Evolutionary conservation across 1,140 invertebrate genomes (phyloP), one percentile per base, ranked within the genome.

Genomic region (Zophobas morio): DNA sequence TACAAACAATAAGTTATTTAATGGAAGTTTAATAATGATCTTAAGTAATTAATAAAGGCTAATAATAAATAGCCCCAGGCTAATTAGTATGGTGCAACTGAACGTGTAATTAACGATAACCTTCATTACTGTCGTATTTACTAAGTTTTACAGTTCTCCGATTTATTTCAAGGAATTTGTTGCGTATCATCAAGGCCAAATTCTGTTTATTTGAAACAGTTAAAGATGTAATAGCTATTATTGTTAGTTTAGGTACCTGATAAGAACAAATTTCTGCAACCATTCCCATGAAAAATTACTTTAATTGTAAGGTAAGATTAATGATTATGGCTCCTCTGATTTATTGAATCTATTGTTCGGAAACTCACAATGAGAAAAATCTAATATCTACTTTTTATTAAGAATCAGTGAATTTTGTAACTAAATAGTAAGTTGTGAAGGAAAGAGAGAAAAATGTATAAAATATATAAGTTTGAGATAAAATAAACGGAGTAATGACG

Each of bases 301-400:
- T 66, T 66, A 66, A 66, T 66, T 66, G 60, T 66, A 33, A 66
- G 60, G 39, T 66, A 66, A 66, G 60, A 66, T 66, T 66, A 39
- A 66, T 66, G 60, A 42, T 66, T 66, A 66, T 66, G 39, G 60
- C 39, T 66, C 8, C 33, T 66, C 60, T 66, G 60, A 66, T 66
- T 66, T 66, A 66, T 66, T 39, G 60, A 40, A 66, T 34, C 39
- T 66, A 66, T 66, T 66, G 60, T 66, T 33, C 60, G 39, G 33
- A 32, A 36, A 39, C 37, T 34, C 39, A 66, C 60, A 66, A 66
- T 66, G 60, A 42, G 39, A 32, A 40, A 39, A 66, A 66, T 66
- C 36, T 66, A 66, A 66, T 66, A 66, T 42, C 2, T 42, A 60
- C 20, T 40, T 66, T 42, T 66, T 40, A 42, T 47, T 66, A 20